Conservation (phyloP, 1,140 invertebrate species). For the Tetraneura akinire region DNA sequence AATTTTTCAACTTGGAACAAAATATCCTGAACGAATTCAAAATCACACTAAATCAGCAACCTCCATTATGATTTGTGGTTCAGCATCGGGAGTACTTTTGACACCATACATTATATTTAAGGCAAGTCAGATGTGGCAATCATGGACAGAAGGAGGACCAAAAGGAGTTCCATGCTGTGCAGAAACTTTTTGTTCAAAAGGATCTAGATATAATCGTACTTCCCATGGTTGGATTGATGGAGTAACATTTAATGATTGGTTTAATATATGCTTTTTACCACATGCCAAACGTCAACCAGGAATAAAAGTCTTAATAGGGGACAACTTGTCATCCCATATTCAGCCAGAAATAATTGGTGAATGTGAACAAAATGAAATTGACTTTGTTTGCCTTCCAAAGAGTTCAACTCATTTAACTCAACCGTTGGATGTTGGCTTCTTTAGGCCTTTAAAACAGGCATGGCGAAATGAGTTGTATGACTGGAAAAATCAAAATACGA, state of each 20-base stretch:
- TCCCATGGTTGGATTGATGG: neutral
- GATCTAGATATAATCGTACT: neutral
- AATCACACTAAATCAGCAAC: slow-evolving; percentile 3
- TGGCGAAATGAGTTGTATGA: slow-evolving; percentile 57
- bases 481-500: slow-evolving; percentile 52
- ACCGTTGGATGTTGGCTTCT: slow-evolving; percentile 59
- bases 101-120: slow-evolving; percentile 10
- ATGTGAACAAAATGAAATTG: slow-evolving; percentile 57
- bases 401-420: slow-evolving; percentile 60
- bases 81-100: neutral
- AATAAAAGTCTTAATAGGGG: neutral
- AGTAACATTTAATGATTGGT: slow-evolving; percentile 16
- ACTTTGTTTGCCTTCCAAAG: slow-evolving; percentile 58
- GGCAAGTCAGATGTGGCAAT: neutral
- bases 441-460: slow-evolving; percentile 57
- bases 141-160: slow-evolving; percentile 3
- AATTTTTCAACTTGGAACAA: neutral
- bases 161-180: slow-evolving; percentile 4
- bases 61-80: slow-evolving; percentile 3
- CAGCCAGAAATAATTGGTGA: neutral
- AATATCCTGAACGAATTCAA: neutral
- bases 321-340: slow-evolving; percentile 7
- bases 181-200: slow-evolving; percentile 2
- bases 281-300: neutral
- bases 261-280: neutral